Percentiles rank a stretch among this genome's conserved stretches.
phyloP scores from a whole-genome alignment of 2,888 invertebrate species.

The Pedicia rivosa region DNA sequence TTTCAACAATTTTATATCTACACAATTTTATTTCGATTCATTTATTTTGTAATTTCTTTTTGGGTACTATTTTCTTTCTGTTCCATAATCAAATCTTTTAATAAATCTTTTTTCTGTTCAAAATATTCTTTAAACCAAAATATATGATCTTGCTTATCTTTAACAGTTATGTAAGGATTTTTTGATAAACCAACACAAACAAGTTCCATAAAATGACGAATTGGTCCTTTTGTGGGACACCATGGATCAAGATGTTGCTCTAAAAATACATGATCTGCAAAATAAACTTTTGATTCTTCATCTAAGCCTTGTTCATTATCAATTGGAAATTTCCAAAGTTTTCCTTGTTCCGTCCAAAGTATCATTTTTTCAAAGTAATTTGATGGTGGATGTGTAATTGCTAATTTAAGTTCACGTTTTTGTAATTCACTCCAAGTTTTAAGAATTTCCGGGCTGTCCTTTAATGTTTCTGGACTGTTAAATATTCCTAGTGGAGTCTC shows the following conservation, averaged over 20 bases:
- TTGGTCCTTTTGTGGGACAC: conserved; percentile 82
- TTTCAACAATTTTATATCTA: too few species aligned
- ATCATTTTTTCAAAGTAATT: conserved; percentile 92
- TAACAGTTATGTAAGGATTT: conserved; percentile 77
- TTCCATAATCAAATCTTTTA: not conserved
- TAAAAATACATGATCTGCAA: conserved; percentile 89
- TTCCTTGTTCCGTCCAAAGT: conserved; percentile 84
- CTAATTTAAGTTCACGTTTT: conserved; percentile 46
- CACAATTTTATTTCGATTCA: too few species aligned
- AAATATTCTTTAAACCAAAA: conserved; percentile 88
- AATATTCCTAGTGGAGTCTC: conserved; percentile 49
- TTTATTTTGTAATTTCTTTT: too few species aligned
- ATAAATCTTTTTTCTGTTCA: conserved; percentile 47
- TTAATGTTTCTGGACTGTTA: conserved; percentile 17
- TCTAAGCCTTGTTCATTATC: conserved; percentile 83
- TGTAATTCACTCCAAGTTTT: conserved; percentile 52
- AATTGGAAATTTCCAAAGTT: conserved; percentile 93
- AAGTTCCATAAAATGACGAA: conserved; percentile 94
- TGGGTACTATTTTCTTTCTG: too few species aligned
- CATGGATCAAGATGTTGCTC: conserved; percentile 71
- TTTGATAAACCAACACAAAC: conserved; percentile 87
- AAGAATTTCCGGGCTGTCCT: conserved; percentile 26
- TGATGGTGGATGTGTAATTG: conserved; percentile 53
- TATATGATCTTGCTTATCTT: conserved; percentile 79
- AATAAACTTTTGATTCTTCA: conserved; percentile 54